Conservation (phyloP, 2,797 vertebrate genomes). For the Myotis vivesi region DNA sequence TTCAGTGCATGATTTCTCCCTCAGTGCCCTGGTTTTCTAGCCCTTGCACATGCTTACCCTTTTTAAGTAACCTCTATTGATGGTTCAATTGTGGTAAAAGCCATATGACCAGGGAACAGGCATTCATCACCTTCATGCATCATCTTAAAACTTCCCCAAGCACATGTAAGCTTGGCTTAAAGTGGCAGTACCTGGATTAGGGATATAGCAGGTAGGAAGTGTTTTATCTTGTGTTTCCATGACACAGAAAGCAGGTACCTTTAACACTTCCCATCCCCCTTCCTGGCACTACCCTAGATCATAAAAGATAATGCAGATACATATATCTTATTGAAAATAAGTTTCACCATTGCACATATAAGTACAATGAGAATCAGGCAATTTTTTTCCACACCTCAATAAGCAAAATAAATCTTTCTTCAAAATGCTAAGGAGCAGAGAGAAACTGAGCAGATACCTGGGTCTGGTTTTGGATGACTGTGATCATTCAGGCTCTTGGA, state of each 20-base stretch:
- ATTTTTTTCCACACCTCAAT: too few relatives aligned
- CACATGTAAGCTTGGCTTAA: neutral
- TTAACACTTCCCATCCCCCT: accelerated
- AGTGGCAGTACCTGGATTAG: too few relatives aligned
- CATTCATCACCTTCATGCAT: accelerated
- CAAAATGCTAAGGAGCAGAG: neutral
- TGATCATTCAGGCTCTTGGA: neutral
- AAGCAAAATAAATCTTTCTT: neutral
- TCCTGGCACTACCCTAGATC: accelerated
- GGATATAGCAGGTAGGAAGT: accelerated
- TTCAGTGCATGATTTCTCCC: accelerated
- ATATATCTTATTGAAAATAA: neutral
- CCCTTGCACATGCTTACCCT: accelerated
- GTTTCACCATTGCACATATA: neutral
- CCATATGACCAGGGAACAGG: too few relatives aligned
- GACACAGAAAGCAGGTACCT: neutral
- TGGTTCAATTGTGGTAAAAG: neutral
- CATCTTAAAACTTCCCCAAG: neutral
- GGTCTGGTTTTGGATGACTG: neutral
- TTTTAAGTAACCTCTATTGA: neutral
- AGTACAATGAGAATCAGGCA: neutral
- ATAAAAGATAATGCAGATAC: neutral
- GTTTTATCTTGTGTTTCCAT: neutral
- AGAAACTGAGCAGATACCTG: accelerated
- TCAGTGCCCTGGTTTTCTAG: neutral